These are phyloP conservation scores for Eufriesea mexicana DNA, from an alignment of 1,140 invertebrate species.

Conservation along the genomic window DNA sequence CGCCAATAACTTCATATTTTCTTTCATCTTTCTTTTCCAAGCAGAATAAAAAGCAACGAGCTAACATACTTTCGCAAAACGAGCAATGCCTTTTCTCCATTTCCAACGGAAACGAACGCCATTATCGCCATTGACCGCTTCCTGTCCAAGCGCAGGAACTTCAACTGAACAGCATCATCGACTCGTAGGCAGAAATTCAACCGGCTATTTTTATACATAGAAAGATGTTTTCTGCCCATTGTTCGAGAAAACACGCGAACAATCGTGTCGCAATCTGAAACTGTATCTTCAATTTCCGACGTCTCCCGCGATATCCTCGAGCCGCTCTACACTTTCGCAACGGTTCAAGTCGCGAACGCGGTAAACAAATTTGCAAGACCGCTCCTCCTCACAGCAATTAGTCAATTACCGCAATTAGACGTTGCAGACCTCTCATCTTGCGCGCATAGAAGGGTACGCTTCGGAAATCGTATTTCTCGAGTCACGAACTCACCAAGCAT, in stretches of 20 bases:
- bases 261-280: slow-evolving; percentile 10
- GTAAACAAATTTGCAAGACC: slow-evolving; percentile 63
- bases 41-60: neutral
- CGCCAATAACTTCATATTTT: no score
- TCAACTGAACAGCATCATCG: neutral
- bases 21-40: neutral
- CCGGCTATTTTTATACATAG: neutral
- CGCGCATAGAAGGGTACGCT: neutral
- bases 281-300: slow-evolving; percentile 12
- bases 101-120: neutral
- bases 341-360: slow-evolving; percentile 1
- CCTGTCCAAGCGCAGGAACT: neutral
- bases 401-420: slow-evolving; percentile 63
- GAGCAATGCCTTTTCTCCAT: neutral
- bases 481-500: neutral
- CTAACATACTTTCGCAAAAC: neutral
- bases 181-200: neutral
- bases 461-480: neutral
- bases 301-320: slow-evolving; percentile 4
- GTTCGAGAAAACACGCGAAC: neutral
- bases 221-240: neutral
- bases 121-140: neutral
- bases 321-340: slow-evolving; percentile 21
- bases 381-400: slow-evolving; percentile 44
- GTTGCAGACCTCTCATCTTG: neutral